Conservation (phyloP, 2,797 vertebrate species). For the Pristis pectinata region DNA sequence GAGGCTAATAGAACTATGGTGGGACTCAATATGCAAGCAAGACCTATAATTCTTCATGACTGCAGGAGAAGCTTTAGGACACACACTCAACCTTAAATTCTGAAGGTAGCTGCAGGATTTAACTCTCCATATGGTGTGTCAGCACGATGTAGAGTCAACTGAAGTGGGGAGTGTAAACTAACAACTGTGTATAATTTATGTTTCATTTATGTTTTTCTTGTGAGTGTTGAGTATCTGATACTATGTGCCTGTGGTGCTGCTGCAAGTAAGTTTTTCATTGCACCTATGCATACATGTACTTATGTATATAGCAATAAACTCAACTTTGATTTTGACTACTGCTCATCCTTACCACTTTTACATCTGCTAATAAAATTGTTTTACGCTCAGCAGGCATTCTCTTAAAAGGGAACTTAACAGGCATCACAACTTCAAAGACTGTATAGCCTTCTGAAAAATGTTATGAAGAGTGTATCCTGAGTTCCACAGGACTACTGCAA, state of each 20-base stretch:
- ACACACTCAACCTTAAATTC: background rate
- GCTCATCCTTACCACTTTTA: background rate
- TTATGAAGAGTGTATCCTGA: background rate
- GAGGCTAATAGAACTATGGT: background rate
- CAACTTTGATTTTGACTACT: too few species aligned
- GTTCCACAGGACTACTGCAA: background rate
- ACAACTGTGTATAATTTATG: too few species aligned
- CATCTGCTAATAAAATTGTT: background rate
- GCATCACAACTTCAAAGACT: background rate
- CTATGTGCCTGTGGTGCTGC: too few species aligned
- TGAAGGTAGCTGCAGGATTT: background rate
- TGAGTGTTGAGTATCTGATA: too few species aligned
- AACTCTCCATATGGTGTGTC: background rate
- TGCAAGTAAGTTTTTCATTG: too few species aligned
- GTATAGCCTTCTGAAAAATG: background rate
- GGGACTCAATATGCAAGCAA: background rate
- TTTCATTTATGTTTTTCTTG: too few species aligned
- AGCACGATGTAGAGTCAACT: background rate
- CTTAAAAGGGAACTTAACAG: background rate
- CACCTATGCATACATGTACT: too few species aligned
- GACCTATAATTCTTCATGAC: background rate
- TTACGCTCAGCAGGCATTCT: background rate
- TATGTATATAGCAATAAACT: too few species aligned
- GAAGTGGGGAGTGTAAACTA: background rate
- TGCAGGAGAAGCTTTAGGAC: background rate